Percentiles rank a stretch among this genome's conserved stretches.
These are phyloP conservation scores for Holotrichia oblita DNA, from an alignment of 1,140 invertebrate genomes.

Conservation along the genomic window DNA sequence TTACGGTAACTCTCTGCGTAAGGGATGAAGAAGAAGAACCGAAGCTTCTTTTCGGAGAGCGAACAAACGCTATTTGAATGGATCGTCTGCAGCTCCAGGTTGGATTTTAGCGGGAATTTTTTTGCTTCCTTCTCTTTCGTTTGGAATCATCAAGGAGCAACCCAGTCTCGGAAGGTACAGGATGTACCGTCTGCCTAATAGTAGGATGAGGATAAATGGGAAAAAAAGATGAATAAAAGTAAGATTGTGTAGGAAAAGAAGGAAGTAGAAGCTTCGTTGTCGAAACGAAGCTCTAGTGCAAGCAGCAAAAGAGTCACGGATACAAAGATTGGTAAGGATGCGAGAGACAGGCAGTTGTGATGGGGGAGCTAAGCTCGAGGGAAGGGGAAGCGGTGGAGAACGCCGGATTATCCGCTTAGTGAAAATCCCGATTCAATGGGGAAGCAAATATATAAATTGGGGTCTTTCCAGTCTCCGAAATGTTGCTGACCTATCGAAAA, in stretches of 20 bases:
- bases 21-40: background rate
- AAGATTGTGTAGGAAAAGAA: background rate
- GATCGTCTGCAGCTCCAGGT: background rate
- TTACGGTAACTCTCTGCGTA: constrained; percentile 6
- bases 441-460: constrained; percentile 46
- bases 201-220: background rate
- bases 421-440: constrained; percentile 41
- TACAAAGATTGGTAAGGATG: constrained; percentile 26
- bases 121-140: background rate
- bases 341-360: background rate
- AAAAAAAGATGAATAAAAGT: constrained; percentile 3
- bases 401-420: constrained; percentile 32
- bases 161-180: background rate
- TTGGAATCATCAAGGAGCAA: background rate
- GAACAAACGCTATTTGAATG: constrained; percentile 26
- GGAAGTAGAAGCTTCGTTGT: background rate
- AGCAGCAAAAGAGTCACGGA: constrained; percentile 10
- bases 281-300: background rate
- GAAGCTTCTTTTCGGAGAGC: background rate
- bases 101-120: constrained; percentile 1
- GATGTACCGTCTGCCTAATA: background rate
- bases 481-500: constrained; percentile 26
- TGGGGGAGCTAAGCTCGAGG: background rate
- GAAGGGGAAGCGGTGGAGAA: background rate
- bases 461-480: constrained; percentile 20